Conservation (phyloP, 1,140 invertebrate species). For the Drosophila parabipectinata region DNA sequence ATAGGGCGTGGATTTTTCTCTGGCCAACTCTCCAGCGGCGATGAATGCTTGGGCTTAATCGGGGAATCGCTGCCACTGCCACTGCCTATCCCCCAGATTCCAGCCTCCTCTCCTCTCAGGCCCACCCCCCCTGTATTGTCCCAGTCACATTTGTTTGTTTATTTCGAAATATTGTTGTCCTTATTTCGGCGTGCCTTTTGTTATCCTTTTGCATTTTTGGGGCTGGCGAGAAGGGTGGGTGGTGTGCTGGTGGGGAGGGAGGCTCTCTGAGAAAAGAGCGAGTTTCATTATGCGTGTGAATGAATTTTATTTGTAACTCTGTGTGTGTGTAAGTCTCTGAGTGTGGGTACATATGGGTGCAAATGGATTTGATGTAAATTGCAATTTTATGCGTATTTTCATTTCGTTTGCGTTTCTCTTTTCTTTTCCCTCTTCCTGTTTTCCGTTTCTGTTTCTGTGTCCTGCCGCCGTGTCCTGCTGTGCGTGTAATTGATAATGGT, state of each 20-base stretch:
- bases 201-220: slow-evolving; percentile 55
- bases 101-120: background rate
- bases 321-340: slow-evolving; percentile 12
- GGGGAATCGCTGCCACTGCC: slow-evolving; percentile 11
- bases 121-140: background rate
- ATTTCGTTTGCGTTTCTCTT: slow-evolving; percentile 52
- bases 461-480: slow-evolving; percentile 66
- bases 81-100: background rate
- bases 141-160: slow-evolving; percentile 75
- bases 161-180: slow-evolving; percentile 80
- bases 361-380: slow-evolving; percentile 82
- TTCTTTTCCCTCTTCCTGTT: slow-evolving; percentile 1
- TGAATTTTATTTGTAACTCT: slow-evolving; percentile 78
- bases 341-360: slow-evolving; percentile 68
- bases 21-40: slow-evolving; percentile 52
- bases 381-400: slow-evolving; percentile 82
- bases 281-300: slow-evolving; percentile 80
- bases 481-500: slow-evolving; percentile 82
- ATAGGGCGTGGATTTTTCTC: slow-evolving; percentile 81
- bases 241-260: background rate
- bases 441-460: slow-evolving; percentile 34
- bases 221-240: background rate
- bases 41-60: slow-evolving; percentile 53
- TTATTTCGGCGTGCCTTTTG: slow-evolving; percentile 72
- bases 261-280: slow-evolving; percentile 32